Evolutionary conservation across 2,888 invertebrate genomes (phyloP).

Genomic region (Sinopyrophorus schimmeli): DNA sequence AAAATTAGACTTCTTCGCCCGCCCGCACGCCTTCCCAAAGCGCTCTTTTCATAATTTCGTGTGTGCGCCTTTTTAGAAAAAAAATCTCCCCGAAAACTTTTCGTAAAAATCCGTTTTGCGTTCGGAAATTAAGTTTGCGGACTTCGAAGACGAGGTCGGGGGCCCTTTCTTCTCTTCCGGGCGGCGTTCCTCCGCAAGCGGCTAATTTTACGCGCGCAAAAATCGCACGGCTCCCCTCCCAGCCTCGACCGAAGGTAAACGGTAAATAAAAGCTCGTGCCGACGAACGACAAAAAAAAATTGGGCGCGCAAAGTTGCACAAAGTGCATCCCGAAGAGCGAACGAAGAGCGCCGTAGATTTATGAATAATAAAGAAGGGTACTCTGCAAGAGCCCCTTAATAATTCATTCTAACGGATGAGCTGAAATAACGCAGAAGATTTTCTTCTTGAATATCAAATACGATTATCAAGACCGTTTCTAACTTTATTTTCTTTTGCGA

Average conservation of each 20-base stretch:
- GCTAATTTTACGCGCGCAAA: not conserved
- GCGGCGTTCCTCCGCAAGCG: not conserved
- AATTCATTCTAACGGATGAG: conserved; percentile 34
- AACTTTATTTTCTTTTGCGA: conserved; percentile 19
- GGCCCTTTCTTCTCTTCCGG: too few species aligned
- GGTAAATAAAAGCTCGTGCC: not conserved
- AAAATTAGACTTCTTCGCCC: too few species aligned
- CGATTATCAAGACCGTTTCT: conserved; percentile 27
- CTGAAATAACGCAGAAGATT: conserved; percentile 30
- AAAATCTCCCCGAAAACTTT: too few species aligned
- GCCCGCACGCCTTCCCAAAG: too few species aligned
- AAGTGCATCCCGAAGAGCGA: conserved; percentile 23
- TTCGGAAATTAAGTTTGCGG: too few species aligned
- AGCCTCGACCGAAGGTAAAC: not conserved
- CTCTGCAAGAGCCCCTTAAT: conserved; percentile 29
- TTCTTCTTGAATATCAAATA: conserved; percentile 29
- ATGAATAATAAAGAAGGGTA: conserved; percentile 33
- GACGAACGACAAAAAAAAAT: conserved; percentile 1
- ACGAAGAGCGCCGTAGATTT: conserved; percentile 23
- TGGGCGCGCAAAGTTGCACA: conserved; percentile 18
- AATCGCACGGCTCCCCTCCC: not conserved
- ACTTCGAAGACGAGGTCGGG: too few species aligned
- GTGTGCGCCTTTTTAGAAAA: too few species aligned
- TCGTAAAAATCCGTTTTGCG: too few species aligned
- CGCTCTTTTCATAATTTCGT: too few species aligned